phyloP scores from a whole-genome alignment of 2,797 vertebrate species.

The Triplophysa yarkandensis region DNA sequence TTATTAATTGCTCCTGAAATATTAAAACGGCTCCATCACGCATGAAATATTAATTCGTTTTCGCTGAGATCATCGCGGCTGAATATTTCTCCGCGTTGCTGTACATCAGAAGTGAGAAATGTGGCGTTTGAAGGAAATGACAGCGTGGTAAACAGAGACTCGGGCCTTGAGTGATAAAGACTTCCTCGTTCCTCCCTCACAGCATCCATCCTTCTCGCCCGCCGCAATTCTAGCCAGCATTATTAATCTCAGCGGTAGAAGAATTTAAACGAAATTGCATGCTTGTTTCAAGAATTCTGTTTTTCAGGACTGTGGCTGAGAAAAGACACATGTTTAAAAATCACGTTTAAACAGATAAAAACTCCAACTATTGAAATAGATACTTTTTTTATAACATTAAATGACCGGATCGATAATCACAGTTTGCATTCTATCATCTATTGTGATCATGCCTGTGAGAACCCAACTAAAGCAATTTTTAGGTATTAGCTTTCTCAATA shows the following conservation, averaged over 20 bases:
- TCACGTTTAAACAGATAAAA: not conserved
- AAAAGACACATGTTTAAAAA: not conserved
- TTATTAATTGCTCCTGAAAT: slow-evolving; percentile 81
- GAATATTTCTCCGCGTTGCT: slow-evolving; percentile 71
- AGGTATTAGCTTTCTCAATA: too few species aligned
- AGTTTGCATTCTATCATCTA: too few species aligned
- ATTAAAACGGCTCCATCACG: slow-evolving; percentile 78
- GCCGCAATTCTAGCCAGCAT: not conserved
- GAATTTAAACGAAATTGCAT: not conserved
- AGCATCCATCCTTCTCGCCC: slow-evolving; percentile 29
- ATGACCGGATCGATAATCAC: too few species aligned
- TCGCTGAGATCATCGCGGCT: slow-evolving; percentile 70
- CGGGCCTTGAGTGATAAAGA: slow-evolving; percentile 46
- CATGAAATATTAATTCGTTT: slow-evolving; percentile 78
- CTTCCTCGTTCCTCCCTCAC: slow-evolving; percentile 33
- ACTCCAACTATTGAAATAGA: too few species aligned
- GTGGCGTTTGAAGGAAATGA: slow-evolving; percentile 46
- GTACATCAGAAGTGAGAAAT: slow-evolving; percentile 68
- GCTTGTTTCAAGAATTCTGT: not conserved
- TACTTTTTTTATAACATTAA: too few species aligned
- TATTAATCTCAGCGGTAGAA: slow-evolving; percentile 16
- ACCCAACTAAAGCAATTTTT: too few species aligned
- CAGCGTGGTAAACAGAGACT: slow-evolving; percentile 57
- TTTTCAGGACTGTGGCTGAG: not conserved
- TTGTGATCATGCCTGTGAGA: too few species aligned